Evolutionary conservation across 2,113 vertebrate species (phyloP).

Genomic region (Silurus meridionalis): DNA sequence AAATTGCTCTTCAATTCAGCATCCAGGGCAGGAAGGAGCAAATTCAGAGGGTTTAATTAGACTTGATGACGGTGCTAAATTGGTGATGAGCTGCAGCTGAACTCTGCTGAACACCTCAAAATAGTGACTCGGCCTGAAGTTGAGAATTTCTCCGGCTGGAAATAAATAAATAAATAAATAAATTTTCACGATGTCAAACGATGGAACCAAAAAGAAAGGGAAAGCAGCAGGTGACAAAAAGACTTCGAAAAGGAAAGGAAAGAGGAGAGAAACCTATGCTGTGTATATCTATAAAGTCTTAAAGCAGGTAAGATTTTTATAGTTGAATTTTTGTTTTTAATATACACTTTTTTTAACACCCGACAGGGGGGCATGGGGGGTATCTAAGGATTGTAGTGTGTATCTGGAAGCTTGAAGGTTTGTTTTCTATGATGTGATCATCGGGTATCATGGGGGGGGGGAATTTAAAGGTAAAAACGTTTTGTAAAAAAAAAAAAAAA

Average conservation of each 20-base stretch:
- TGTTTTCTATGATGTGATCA: background rate
- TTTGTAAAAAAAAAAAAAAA: no score
- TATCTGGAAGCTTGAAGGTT: background rate
- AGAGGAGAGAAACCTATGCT: conserved; percentile 73
- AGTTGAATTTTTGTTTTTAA: no score
- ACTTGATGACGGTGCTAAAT: conserved; percentile 21
- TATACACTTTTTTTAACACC: background rate
- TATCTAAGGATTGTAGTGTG: background rate
- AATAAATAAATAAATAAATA: background rate
- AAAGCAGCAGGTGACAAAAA: conserved; percentile 68
- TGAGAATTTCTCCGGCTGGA: background rate
- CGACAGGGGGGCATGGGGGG: no score
- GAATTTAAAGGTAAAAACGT: no score
- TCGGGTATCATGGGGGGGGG: no score
- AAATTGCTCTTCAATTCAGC: background rate
- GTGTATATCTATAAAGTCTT: conserved; percentile 79
- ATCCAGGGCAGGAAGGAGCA: background rate
- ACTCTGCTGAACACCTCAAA: background rate
- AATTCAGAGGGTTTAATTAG: conserved; percentile 20
- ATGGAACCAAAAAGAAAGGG: conserved; percentile 71
- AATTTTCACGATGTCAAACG: conserved; percentile 61
- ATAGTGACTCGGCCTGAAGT: background rate
- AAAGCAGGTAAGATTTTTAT: conserved; percentile 67
- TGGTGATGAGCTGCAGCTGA: conserved; percentile 32
- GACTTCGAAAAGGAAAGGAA: conserved; percentile 62